Evolutionary conservation across 2,888 invertebrate species (phyloP).

Genomic region (Aspidiotus rigidus): DNA sequence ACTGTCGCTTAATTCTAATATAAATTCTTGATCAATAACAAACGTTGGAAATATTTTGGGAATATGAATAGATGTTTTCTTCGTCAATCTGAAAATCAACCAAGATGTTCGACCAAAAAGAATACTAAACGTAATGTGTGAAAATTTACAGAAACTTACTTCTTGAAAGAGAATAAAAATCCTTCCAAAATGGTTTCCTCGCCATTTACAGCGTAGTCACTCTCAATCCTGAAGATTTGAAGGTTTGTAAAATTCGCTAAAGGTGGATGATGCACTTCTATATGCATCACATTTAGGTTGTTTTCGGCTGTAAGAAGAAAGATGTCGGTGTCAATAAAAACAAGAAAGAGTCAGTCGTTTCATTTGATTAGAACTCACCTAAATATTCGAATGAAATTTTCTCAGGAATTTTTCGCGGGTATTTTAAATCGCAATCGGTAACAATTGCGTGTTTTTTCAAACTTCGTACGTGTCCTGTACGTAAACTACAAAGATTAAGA

Average conservation of each 20-base stretch:
- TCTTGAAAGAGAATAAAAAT: slow-evolving; percentile 19
- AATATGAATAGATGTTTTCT: no score
- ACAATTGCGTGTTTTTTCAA: slow-evolving; percentile 21
- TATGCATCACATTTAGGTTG: no score
- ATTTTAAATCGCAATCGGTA: slow-evolving; percentile 16
- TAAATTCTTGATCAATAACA: no score
- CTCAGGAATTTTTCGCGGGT: not conserved
- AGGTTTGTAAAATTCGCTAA: not conserved
- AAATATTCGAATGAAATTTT: slow-evolving; percentile 3
- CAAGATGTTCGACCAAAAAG: no score
- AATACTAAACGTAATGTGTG: no score
- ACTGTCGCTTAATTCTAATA: no score
- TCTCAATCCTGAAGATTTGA: not conserved
- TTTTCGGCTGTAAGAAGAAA: no score
- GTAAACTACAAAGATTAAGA: not conserved
- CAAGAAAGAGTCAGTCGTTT: no score
- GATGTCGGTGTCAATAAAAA: no score
- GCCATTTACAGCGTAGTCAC: not conserved
- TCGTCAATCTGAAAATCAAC: no score
- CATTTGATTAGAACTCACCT: not conserved
- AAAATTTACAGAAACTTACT: not conserved
- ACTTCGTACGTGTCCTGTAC: slow-evolving; percentile 20
- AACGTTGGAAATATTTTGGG: no score
- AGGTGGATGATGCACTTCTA: no score
- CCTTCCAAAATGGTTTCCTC: not conserved